phyloP scores from a whole-genome alignment of 2,888 invertebrate genomes.

The Latrodectus elegans region DNA sequence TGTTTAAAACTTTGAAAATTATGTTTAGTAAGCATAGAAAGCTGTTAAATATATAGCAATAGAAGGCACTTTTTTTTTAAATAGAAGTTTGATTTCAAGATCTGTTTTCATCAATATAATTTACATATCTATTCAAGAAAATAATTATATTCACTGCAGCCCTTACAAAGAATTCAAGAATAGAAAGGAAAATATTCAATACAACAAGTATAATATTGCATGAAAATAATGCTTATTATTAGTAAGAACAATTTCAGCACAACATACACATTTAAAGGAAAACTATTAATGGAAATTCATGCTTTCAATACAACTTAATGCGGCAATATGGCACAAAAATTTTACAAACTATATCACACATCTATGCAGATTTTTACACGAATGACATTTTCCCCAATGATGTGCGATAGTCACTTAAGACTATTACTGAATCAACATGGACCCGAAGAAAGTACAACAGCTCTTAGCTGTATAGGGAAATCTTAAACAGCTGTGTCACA shows the following conservation, averaged over 20 bases:
- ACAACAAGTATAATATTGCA: slow-evolving; percentile 20
- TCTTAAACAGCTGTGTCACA: slow-evolving; percentile 58
- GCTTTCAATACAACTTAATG: no score
- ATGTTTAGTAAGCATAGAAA: slow-evolving; percentile 36
- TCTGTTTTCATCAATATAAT: slow-evolving; percentile 9
- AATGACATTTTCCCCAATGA: slow-evolving; percentile 2
- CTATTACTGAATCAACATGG: slow-evolving; percentile 52
- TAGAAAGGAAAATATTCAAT: slow-evolving; percentile 7
- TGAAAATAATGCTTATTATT: not conserved
- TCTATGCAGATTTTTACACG: no score
- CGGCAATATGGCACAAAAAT: no score
- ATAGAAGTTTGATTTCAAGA: slow-evolving; percentile 9
- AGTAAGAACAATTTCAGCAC: no score
- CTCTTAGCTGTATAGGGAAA: slow-evolving; percentile 54
- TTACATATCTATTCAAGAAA: no score
- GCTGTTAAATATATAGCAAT: slow-evolving; percentile 24
- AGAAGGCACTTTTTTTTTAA: slow-evolving; percentile 60
- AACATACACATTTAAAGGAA: no score
- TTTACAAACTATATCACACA: no score
- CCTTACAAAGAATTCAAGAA: no score
- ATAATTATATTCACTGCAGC: no score
- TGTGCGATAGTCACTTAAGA: slow-evolving; percentile 28
- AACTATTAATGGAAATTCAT: no score
- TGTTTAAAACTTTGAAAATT: slow-evolving; percentile 9
- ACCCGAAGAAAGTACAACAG: slow-evolving; percentile 58